Evolutionary conservation across 2,888 invertebrate species (phyloP).

Genomic region (Pristionchus entomophagus): DNA sequence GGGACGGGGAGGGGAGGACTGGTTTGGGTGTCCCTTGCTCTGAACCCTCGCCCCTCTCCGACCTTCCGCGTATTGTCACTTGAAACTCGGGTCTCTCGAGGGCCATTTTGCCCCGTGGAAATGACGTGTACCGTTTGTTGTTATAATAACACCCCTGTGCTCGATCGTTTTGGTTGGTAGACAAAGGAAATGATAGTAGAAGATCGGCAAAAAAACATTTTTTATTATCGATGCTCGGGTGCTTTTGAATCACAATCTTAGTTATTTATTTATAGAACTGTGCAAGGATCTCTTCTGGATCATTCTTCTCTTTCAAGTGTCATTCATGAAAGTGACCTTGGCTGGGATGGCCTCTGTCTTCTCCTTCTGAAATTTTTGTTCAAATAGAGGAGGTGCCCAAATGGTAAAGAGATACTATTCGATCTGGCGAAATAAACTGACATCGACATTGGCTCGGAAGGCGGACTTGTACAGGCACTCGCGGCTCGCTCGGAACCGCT

Average conservation of each 20-base stretch:
- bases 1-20: background rate
- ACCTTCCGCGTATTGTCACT: background rate
- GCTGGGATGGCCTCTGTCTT: conserved; percentile 7
- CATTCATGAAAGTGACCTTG: conserved; percentile 32
- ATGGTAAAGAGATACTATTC: background rate
- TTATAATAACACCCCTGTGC: background rate
- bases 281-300: background rate
- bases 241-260: background rate
- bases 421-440: background rate
- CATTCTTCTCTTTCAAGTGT: background rate
- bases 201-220: background rate
- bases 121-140: conserved; percentile 1
- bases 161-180: background rate
- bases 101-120: background rate
- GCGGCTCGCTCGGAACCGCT: conserved; percentile 51
- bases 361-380: background rate
- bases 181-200: background rate
- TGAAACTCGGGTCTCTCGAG: background rate
- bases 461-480: conserved; percentile 54
- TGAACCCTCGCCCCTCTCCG: background rate
- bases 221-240: background rate
- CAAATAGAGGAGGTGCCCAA: background rate
- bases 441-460: conserved; percentile 55
- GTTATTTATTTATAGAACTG: conserved; percentile 10
- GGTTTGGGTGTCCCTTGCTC: background rate